Base-by-base conservation (phyloP, 1,140 invertebrate genomes). In the Papilio polyxenes region DNA sequence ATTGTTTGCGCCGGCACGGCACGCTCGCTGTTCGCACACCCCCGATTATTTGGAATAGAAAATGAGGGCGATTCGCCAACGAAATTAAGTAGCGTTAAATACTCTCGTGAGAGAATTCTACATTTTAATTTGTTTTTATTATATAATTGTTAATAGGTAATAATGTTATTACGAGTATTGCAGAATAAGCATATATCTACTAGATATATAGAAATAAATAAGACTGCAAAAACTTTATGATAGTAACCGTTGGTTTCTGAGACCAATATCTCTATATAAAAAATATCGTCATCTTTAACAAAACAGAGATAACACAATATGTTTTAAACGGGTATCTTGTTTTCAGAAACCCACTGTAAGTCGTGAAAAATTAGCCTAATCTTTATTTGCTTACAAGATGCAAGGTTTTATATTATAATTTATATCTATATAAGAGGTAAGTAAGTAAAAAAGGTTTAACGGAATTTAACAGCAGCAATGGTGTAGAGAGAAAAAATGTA, bases 1-100 rank as follows among this genome's bases (percentile, higher is more conserved):
- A 88, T 89, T 89, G 89, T 90, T 88, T 87, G 83, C 75, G 10
- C 75, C 44, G 49, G 75, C 23, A 76, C 75, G 75, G 75, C 75
- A 49, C 83, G 75, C 82, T 81, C 59, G 83, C 82, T 82, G 80
- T 81, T 74, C 81, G 80, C 82, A 69, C 79, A 75, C 82, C 78
- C 72, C 81, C 83, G 78, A 83, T 87, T 87, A 86, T 89, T n/a
- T 83, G 80, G 20, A 83, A 86, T 87, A 84, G 87, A 85, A 85
- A 87, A 85, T 83, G 88, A 87, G 84, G 75, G 75, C 75, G 49
- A 77, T 37, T 77, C 49, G 49, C 44, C 20, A 77, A 77, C 49
- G 8, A 53, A 76, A 76, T 77, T 53, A 77, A 77, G 17, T 77
- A 11, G 75, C n/a, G 13, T 49, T 88, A 86, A 87, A 87, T 85